Evolutionary conservation across 1,140 invertebrate species (phyloP).

Genomic region (Atta texana): DNA sequence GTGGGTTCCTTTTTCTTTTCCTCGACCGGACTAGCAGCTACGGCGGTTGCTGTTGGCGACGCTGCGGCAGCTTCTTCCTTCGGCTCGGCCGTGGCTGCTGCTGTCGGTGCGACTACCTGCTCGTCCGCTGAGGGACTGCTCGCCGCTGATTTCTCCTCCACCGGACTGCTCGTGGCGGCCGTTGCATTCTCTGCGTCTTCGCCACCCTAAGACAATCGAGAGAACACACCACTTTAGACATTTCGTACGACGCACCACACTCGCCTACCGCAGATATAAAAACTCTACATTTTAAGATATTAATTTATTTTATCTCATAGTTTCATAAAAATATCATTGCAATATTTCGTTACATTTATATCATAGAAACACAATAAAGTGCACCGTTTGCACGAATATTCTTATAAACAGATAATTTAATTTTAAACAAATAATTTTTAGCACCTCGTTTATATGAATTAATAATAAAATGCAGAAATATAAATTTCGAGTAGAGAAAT

Average conservation of each 20-base stretch:
- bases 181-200: conserved; percentile 80
- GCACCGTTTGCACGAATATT: background rate
- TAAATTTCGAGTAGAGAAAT: background rate
- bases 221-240: background rate
- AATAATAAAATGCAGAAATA: background rate
- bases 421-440: too few species aligned
- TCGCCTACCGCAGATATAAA: background rate
- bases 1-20: conserved; percentile 76
- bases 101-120: conserved; percentile 67
- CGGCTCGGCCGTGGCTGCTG: conserved; percentile 64
- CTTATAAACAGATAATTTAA: background rate
- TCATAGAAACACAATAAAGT: background rate
- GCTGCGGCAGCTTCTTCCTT: conserved; percentile 71
- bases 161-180: conserved; percentile 71
- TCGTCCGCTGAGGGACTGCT: conserved; percentile 82
- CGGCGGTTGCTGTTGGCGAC: conserved; percentile 40
- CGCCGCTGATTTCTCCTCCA: conserved; percentile 81
- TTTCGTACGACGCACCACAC: background rate
- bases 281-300: background rate
- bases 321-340: background rate
- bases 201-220: conserved; percentile 78
- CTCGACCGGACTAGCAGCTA: conserved; percentile 63
- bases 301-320: background rate
- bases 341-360: background rate
- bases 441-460: too few species aligned